These are phyloP conservation scores for Microcebus murinus DNA, from an alignment of 2,113 vertebrate genomes.

Conservation along the genomic window DNA sequence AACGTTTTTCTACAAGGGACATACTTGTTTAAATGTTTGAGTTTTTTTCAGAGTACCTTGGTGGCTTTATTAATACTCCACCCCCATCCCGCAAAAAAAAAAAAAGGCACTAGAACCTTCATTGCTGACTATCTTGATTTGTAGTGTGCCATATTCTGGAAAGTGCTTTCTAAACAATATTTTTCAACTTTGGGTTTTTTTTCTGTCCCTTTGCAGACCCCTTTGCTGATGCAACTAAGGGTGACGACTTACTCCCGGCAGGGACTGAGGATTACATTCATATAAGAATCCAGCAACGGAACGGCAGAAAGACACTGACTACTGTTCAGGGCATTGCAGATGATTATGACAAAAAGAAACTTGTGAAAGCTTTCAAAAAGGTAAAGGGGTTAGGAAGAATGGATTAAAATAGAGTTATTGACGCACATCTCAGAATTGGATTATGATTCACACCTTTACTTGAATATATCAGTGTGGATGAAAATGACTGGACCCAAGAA, in stretches of 20 bases:
- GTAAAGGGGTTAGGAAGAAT: slow-evolving; percentile 69
- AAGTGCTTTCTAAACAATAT: neutral
- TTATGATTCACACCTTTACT: too few species aligned
- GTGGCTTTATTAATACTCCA: neutral
- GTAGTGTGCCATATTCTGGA: accelerated
- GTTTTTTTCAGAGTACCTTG: neutral
- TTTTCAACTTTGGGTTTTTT: neutral
- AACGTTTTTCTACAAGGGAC: neutral
- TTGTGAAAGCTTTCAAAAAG: slow-evolving; percentile 95
- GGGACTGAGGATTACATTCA: slow-evolving; percentile 95
- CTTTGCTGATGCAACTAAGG: slow-evolving; percentile 97
- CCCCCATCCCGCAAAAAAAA: neutral
- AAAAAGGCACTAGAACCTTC: neutral
- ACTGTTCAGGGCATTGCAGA: slow-evolving; percentile 93
- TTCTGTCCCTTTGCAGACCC: slow-evolving; percentile 85
- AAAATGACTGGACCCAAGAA: neutral
- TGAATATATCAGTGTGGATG: neutral
- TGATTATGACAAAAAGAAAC: slow-evolving; percentile 96
- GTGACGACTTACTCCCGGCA: slow-evolving; percentile 93
- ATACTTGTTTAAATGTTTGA: neutral
- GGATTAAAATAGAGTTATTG: neutral
- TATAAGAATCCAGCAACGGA: slow-evolving; percentile 95
- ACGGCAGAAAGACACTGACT: slow-evolving; percentile 93
- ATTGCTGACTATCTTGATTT: neutral
- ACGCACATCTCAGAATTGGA: neutral